Percentiles rank a stretch among this genome's conserved stretches.
phyloP scores from a whole-genome alignment of 1,140 invertebrate genomes.

The Drosophila ironensis region DNA sequence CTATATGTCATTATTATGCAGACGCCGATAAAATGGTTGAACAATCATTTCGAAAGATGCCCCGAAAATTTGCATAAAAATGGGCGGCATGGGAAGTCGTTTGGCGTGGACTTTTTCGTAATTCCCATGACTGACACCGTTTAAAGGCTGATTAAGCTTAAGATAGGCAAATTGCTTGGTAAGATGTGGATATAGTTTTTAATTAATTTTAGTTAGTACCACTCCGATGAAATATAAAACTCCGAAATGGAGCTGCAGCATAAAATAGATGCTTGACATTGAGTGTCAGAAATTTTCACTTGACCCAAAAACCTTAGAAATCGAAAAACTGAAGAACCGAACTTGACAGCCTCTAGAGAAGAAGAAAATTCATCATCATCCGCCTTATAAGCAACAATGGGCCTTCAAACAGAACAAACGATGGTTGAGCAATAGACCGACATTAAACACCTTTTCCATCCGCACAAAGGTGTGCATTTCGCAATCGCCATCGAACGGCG shows the following conservation, averaged over 20 bases:
- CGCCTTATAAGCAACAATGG: not conserved
- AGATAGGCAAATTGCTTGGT: slow-evolving; percentile 7
- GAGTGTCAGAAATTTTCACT: too few species aligned
- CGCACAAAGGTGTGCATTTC: slow-evolving; percentile 34
- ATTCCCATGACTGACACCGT: slow-evolving; percentile 27
- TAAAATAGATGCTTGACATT: too few species aligned
- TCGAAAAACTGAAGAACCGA: slow-evolving; percentile 73
- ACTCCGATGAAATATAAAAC: too few species aligned
- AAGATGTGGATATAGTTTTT: too few species aligned
- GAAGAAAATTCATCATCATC: slow-evolving; percentile 3
- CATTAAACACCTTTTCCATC: slow-evolving; percentile 31
- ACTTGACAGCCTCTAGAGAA: slow-evolving; percentile 36
- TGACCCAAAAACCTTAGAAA: not conserved
- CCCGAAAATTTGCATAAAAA: slow-evolving; percentile 61
- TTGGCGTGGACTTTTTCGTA: slow-evolving; percentile 33
- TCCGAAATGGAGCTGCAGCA: too few species aligned
- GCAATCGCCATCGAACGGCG: slow-evolving; percentile 39
- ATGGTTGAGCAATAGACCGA: slow-evolving; percentile 30
- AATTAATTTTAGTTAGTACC: not conserved
- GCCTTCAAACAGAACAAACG: slow-evolving; percentile 39
- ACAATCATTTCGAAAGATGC: slow-evolving; percentile 51
- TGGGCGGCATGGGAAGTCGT: slow-evolving; percentile 45
- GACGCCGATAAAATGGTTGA: slow-evolving; percentile 13
- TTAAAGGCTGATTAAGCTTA: slow-evolving; percentile 25
- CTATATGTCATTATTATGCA: slow-evolving; percentile 24